Base-by-base conservation (phyloP, 2,797 vertebrate genomes). In the Cynodonichthys magdalenae region DNA sequence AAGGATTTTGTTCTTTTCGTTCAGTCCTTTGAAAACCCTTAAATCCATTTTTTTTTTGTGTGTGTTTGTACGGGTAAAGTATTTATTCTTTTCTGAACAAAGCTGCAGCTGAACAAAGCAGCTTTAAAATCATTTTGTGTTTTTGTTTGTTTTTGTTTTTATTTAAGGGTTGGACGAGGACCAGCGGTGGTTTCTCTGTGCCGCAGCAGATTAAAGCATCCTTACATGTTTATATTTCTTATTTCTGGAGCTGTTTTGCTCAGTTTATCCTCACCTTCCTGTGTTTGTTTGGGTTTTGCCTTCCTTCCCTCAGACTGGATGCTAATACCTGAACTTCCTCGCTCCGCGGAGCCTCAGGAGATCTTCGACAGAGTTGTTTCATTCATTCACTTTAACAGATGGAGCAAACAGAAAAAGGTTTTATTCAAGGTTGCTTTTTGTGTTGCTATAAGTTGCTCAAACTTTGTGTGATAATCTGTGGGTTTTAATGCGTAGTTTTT, bases 281-380 rank as follows among this genome's bases (percentile, higher is more conserved):
- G 56, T 74, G 60, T 65, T 66, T 82, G 11, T 31, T 31, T 31
- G 29, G 5, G 8, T 8, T 31, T 8, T 0, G 11, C 11, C 11
- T 39, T 39, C 36, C 36, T 74, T 73, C 59, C 69, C 59, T 57
- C 44, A 71, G 80, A 61, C 69, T 67, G 71, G 55, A 61, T 63
- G 61, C 67, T 78, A 73, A 87, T 82, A 69, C 85, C 83, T 86
- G 69, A 83, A 79, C 71, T 60, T 62, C 62, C 67, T 59, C 48
- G 63, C 68, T 63, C 42, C 51, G 17, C 64, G 63, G 45, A 53
- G 61, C 73, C 74, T 61, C 44, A 79, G 67, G 74, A 80, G 39
- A 57, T 65, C 63, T 74, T 79, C 74, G 59, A 54, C 59, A 49
- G 15, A 36, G 51, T 39, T 50, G 57, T 78, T 69, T 56, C 65